Evolutionary conservation across 2,113 vertebrate genomes (phyloP).

Genomic region (Sterna hirundo): DNA sequence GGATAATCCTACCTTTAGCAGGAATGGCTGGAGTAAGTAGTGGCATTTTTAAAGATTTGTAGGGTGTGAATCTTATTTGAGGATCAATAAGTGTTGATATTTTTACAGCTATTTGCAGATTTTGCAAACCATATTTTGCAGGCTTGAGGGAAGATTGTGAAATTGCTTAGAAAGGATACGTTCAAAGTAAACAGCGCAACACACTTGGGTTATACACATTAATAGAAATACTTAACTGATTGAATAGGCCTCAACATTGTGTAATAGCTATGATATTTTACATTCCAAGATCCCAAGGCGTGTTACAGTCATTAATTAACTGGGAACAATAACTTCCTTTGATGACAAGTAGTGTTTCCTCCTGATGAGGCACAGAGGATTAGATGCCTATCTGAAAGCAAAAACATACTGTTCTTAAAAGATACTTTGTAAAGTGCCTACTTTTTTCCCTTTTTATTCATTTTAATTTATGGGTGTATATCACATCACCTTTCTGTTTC

Average conservation of each 20-base stretch:
- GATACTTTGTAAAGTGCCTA: neutral
- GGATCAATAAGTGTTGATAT: neutral
- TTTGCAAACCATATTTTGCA: neutral
- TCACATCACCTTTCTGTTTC: neutral
- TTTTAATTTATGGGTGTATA: neutral
- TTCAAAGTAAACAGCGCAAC: neutral
- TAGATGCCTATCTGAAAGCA: conserved; percentile 25
- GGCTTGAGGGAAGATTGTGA: neutral
- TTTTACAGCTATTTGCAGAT: neutral
- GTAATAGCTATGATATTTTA: neutral
- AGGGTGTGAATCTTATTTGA: neutral
- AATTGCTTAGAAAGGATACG: neutral
- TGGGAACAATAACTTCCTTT: conserved; percentile 47
- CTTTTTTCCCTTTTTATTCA: neutral
- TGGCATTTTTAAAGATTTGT: neutral
- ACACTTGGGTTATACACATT: neutral
- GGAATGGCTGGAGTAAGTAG: neutral
- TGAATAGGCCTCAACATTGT: neutral
- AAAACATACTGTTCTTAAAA: neutral
- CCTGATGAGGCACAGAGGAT: conserved; percentile 19
- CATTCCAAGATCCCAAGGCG: conserved; percentile 16
- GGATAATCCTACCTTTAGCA: neutral
- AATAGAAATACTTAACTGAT: conserved; percentile 1
- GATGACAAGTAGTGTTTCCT: conserved; percentile 39
- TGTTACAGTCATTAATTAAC: conserved; percentile 43